Percentiles rank a stretch among this genome's conserved stretches.
Conservation (phyloP, 2,888 invertebrate genomes). For the Drosophila flavopinicola region DNA sequence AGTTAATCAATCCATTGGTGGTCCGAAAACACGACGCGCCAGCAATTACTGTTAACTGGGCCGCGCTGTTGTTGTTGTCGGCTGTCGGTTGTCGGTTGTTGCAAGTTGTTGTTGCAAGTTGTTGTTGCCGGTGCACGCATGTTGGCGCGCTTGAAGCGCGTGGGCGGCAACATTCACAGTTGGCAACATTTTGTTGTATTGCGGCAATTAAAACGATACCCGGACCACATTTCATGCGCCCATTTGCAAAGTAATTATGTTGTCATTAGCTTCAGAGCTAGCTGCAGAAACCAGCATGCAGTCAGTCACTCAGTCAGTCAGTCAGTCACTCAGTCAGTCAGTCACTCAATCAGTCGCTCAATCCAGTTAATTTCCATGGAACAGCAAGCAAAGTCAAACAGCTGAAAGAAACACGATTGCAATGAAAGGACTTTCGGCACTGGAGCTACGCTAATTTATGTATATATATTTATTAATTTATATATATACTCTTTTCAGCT, state of each 20-base stretch:
- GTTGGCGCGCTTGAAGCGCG: slow-evolving; percentile 44
- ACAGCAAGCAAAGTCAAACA: no score
- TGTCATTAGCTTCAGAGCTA: slow-evolving; percentile 62
- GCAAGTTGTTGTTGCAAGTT: slow-evolving; percentile 19
- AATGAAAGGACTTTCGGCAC: no score
- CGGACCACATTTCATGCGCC: slow-evolving; percentile 51
- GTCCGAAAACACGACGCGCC: slow-evolving; percentile 74
- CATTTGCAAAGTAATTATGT: slow-evolving; percentile 72
- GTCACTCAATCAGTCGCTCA: slow-evolving; percentile 3
- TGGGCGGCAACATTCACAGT: slow-evolving; percentile 75
- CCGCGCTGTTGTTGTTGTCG: slow-evolving; percentile 32
- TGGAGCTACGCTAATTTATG: no score
- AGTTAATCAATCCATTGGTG: slow-evolving; percentile 78
- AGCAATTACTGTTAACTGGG: slow-evolving; percentile 79
- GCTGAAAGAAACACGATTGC: no score
- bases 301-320: slow-evolving; percentile 17
- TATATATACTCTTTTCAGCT: no score
- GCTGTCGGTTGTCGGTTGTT: slow-evolving; percentile 20
- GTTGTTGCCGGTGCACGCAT: slow-evolving; percentile 48
- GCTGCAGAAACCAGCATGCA: slow-evolving; percentile 27
- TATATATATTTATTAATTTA: no score
- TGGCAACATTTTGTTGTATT: slow-evolving; percentile 55
- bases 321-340: slow-evolving; percentile 10
- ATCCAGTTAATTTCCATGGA: no score
- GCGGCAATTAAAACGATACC: slow-evolving; percentile 68